Conservation (phyloP, 2,888 invertebrate species). For the Leistus spinibarbis region DNA sequence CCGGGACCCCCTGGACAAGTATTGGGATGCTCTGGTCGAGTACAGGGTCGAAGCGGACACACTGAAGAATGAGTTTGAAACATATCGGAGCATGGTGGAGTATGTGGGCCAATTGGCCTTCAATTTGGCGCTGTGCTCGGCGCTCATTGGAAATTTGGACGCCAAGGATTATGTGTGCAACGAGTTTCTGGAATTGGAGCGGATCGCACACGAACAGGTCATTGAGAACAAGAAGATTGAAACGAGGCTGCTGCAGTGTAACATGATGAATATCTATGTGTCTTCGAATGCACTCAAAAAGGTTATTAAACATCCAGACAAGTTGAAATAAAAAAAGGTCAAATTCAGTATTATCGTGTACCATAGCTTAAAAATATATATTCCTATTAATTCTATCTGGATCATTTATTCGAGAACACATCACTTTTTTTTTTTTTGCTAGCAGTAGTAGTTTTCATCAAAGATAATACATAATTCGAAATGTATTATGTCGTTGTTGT, state of each 20-base stretch:
- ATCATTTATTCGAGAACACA: no score
- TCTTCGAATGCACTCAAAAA: background rate
- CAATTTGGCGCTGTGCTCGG: slow-evolving; percentile 30
- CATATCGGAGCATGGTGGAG: slow-evolving; percentile 20
- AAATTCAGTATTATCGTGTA: background rate
- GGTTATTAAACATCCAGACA: background rate
- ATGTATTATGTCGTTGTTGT: no score
- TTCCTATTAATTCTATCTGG: no score
- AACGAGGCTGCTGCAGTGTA: background rate
- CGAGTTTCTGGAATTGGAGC: slow-evolving; percentile 21
- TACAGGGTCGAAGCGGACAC: slow-evolving; percentile 19
- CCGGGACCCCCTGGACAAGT: slow-evolving; percentile 7
- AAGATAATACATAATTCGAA: no score
- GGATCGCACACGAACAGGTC: slow-evolving; percentile 15
- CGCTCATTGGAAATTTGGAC: slow-evolving; percentile 25
- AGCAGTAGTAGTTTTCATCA: no score
- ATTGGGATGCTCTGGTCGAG: slow-evolving; percentile 19
- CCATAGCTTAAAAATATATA: background rate
- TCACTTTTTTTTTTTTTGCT: no score
- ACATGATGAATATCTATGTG: background rate
- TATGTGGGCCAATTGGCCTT: slow-evolving; percentile 31
- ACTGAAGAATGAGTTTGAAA: slow-evolving; percentile 17
- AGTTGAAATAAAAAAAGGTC: background rate
- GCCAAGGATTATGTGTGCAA: slow-evolving; percentile 19
- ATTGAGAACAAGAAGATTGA: slow-evolving; percentile 18